phyloP scores from a whole-genome alignment of 2,797 vertebrate species.

The Dipus sagitta region DNA sequence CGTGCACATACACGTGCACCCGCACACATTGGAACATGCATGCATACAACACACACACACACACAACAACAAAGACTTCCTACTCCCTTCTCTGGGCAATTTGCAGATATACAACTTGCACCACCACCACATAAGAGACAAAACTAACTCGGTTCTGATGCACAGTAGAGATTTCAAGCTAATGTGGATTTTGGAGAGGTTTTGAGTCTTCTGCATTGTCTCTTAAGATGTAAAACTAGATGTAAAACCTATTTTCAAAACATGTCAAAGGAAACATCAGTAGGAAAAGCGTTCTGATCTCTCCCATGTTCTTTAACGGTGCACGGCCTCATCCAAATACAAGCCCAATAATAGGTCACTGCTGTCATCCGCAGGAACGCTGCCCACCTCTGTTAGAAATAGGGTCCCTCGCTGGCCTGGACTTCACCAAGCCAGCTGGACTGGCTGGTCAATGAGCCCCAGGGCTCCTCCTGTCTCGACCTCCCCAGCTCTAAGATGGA shows the following conservation, averaged over 20 bases:
- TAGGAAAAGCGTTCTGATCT: background rate
- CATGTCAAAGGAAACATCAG: background rate
- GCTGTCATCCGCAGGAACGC: background rate
- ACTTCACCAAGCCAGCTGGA: too few relatives aligned
- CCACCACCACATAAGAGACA: background rate
- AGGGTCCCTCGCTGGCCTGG: too few relatives aligned
- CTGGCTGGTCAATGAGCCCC: too few relatives aligned
- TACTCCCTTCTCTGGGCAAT: too few relatives aligned
- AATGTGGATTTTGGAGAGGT: background rate
- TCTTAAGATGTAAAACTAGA: background rate
- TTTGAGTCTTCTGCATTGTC: background rate
- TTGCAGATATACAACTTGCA: too few relatives aligned
- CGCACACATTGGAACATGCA: too few relatives aligned
- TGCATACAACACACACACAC: too few relatives aligned
- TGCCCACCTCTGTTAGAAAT: too few relatives aligned
- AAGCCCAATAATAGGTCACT: background rate
- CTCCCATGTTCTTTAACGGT: background rate
- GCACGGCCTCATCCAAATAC: background rate
- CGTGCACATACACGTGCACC: too few relatives aligned
- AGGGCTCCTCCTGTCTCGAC: too few relatives aligned
- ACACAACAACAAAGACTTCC: too few relatives aligned
- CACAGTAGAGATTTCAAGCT: background rate
- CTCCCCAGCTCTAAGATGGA: too few relatives aligned
- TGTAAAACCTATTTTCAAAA: background rate
- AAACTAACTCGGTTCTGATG: background rate